Percentiles rank a stretch among this genome's conserved stretches.
These are phyloP conservation scores for Thymelicus sylvestris DNA, from an alignment of 2,888 invertebrate genomes.

Conservation along the genomic window DNA sequence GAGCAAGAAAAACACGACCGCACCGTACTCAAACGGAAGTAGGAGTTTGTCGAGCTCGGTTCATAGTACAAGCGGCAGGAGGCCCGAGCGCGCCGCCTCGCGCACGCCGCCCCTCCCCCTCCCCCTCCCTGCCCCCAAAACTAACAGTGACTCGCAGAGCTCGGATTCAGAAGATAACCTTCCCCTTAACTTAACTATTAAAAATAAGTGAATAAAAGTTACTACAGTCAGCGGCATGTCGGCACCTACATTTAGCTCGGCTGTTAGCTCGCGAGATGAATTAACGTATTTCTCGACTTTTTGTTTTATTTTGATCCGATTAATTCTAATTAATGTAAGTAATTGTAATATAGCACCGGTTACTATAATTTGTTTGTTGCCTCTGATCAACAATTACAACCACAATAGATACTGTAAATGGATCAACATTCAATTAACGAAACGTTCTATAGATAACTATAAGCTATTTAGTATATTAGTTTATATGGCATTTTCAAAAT, in stretches of 20 bases:
- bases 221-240: background rate
- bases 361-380: constrained; percentile 3
- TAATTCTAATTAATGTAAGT: constrained; percentile 14
- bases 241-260: background rate
- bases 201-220: constrained; percentile 40
- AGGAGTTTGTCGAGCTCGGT: constrained; percentile 40
- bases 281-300: constrained; percentile 12
- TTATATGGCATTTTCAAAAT: no score
- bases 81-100: background rate
- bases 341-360: constrained; percentile 14
- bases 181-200: constrained; percentile 69
- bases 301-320: background rate
- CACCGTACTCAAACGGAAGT: constrained; percentile 44
- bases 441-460: no score
- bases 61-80: constrained; percentile 33
- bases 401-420: no score
- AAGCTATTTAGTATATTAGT: no score
- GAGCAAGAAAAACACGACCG: constrained; percentile 44
- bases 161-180: constrained; percentile 71
- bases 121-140: background rate
- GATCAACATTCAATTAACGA: no score
- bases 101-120: constrained; percentile 31
- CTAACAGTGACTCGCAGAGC: constrained; percentile 13
- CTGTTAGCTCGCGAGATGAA: background rate
- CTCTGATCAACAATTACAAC: no score